Evolutionary conservation across 2,888 invertebrate genomes (phyloP), one percentile per base, ranked within the genome.

Genomic region (Halocaridina rubra): DNA sequence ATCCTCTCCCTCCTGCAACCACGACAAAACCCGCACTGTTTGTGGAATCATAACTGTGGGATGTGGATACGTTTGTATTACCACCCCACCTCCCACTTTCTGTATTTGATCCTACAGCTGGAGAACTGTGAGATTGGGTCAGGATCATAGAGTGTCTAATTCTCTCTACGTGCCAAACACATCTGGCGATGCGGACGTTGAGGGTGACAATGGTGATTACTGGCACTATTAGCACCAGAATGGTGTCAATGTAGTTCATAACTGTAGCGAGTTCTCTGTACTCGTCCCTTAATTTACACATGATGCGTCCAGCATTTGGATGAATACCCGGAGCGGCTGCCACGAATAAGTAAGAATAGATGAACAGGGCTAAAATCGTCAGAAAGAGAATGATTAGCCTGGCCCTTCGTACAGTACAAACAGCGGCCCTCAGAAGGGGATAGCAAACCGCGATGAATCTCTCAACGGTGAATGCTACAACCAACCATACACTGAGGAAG

Each of bases 381-480:
- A 95, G 90, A 0, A 91, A 90, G 0, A 90, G 86, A 2, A 96
- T 92, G 0, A 94, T 92, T 29, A 92, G 90, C 88, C 94, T 94
- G 0, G 96, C 95, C 67, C 96, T 92, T 2, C 93, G 91, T 27
- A 95, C 93, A 0, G 95, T 95, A 90, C 95, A 96, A 91, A 95
- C 92, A 3, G 93, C 93, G 85, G 93, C 94, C 1, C 95, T 92
- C 78, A 92, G 92, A 13, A 94, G 90, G 0, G 96, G 96, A 90
- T 95, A 95, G 88, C 94, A 92, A 0, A 97, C 96, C 0, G 96
- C 96, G 5, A 96, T 93, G 90, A 95, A 96, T 29, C 97, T 93
- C 90, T 97, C 96, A 0, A 95, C 93, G 0, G 96, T 96, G 90
- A 97, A 97, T 0, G 96, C 94, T 7, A 96, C 95, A 27, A 96